Evolutionary conservation across 2,113 vertebrate genomes (phyloP).

Genomic region (Protomyctophum bolini): DNA sequence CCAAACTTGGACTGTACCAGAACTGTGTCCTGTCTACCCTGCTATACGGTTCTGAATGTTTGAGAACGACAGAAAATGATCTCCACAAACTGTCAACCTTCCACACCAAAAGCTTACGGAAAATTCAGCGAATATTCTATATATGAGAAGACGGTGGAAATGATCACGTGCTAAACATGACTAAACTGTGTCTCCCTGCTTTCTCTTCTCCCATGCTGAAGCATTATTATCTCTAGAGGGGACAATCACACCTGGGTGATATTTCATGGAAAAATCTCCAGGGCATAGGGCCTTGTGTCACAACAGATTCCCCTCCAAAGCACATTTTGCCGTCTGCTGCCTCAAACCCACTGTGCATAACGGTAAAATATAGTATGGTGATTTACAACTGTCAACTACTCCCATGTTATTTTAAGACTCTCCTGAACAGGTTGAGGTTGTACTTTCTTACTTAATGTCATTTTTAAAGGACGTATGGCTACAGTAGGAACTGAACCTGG

Average conservation of each 20-base stretch:
- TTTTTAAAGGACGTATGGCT: too few relatives aligned
- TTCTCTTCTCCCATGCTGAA: slow-evolving; percentile 22
- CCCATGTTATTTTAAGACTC: slow-evolving; percentile 9
- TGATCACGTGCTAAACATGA: too few relatives aligned
- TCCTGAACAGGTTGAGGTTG: not conserved
- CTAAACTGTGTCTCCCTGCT: slow-evolving; percentile 35
- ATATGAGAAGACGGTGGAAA: too few relatives aligned
- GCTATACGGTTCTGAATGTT: too few relatives aligned
- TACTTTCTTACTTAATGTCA: too few relatives aligned
- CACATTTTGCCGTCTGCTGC: slow-evolving; percentile 15
- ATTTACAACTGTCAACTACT: slow-evolving; percentile 22
- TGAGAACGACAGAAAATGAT: too few relatives aligned
- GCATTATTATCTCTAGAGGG: slow-evolving; percentile 37
- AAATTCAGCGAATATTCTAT: too few relatives aligned
- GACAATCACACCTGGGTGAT: slow-evolving; percentile 20
- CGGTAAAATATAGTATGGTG: slow-evolving; percentile 15
- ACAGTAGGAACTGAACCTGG: too few relatives aligned
- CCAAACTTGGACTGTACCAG: too few relatives aligned
- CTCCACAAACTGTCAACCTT: too few relatives aligned
- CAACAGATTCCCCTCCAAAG: slow-evolving; percentile 37
- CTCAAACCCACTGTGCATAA: slow-evolving; percentile 18
- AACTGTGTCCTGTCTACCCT: too few relatives aligned
- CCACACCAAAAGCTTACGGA: too few relatives aligned
- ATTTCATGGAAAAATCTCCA: slow-evolving; percentile 43
- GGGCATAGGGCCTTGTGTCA: slow-evolving; percentile 30